Base-by-base conservation (phyloP, 2,888 invertebrate genomes). In the Drosophila ustulata region DNA sequence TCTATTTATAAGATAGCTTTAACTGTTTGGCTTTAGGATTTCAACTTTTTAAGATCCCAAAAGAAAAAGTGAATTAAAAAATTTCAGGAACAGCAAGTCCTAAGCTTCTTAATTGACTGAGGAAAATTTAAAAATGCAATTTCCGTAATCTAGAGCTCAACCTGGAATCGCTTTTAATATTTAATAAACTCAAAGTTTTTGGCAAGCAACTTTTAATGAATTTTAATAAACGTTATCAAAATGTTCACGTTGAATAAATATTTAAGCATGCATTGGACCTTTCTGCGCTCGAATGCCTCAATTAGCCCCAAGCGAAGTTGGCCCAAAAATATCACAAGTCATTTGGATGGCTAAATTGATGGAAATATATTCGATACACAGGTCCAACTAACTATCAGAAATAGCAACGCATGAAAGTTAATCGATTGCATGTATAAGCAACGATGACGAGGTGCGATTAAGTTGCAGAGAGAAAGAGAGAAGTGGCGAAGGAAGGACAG, bases 391-490 rank as follows among this genome's bases (percentile, higher is more conserved):
- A 39, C 52, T 30, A 50, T 47, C 30, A 47, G 45, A 63, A 73
- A 57, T 39, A 59, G 47, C 72, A 77, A 67, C 61, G 73, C 61
- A 77, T 65, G 58, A 9, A 47, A 73, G 56, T 76, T 76, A 78
- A 76, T 76, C 69, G 78, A 73, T 72, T 59, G 55, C 28, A 49
- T 52, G 30, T 37, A 18, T 53, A 49, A 43, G 53, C 41, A 57
- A 57, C 59, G 46, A 65, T 78, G 75, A 78, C 61, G 59, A 41
- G 50, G 68, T 78, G 74, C 45, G 72, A 77, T 77, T 75, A 63
- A n/a, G 32, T 23, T 45, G 47, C n/a, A 53, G 47, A 37, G 3
- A 49, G 11, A 34, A 6, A 34, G n/a, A 18, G 28, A 28, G 13
- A 9, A 26, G n/a, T 18, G 18, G 18, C 18, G 18, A 2, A 8